Evolutionary conservation across 2,797 vertebrate genomes (phyloP), one percentile per base, ranked within the genome.

Genomic region (Pangasius djambal): DNA sequence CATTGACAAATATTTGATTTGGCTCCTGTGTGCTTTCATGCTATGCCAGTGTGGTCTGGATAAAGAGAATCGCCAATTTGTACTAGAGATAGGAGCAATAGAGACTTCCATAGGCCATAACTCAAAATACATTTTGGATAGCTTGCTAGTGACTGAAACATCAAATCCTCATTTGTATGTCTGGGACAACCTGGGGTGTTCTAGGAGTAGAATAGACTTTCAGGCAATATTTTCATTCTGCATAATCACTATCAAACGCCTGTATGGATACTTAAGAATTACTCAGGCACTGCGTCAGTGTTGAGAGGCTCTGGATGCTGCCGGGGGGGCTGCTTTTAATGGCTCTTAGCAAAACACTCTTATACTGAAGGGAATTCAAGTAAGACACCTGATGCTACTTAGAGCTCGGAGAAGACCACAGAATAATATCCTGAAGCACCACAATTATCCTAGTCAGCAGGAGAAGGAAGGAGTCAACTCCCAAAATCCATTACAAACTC

Each of bases 1-100:
- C 89, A 87, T 69, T 83, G 90, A 90, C 83, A 91, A 92, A 91
- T 91, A 92, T 92, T 92, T 91, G 88, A 91, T 90, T 91, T 92
- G 92, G 92, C 92, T 16, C 48, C 52, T 15, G 0, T 16, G 25
- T 9, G 13, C 91, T 90, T 92, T 92, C 87, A 91, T 91, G 90
- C 88, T 9, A 61, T 90, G 89, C 90, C 92, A 92, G 88, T 88
- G 88, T 91, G 92, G 91, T 92, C 88, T 89, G 91, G 82, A 92
- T 90, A 91, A 90, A 91, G 87, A 86, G 88, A 90, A 90, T 91
- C 89, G 86, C 20, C 90, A 92, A 92, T 92, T 91, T 92, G 92
- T 91, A 90, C 88, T 79, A 75, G 57, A 82, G 90, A 87, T 90
- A 89, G 89, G 57, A 55, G 83, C 57, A 85, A 50, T 84, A 82